Base-by-base conservation (phyloP, 2,113 vertebrate genomes). In the Antennarius striatus region DNA sequence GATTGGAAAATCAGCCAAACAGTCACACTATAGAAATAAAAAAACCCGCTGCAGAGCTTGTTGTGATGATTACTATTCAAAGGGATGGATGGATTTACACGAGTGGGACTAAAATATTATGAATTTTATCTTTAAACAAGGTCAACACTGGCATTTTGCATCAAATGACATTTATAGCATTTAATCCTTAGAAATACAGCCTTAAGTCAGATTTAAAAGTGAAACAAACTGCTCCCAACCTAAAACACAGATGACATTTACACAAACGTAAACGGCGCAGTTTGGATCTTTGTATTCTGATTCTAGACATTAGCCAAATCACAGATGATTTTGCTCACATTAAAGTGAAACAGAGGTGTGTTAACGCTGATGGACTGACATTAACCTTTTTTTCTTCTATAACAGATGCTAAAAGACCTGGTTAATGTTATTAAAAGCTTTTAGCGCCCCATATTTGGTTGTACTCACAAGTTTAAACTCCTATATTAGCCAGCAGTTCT, bases 81-180 rank as follows among this genome's bases (percentile, higher is more conserved):
- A 64, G 30, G 10, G 0, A 72, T 58, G 40, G 4, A 40, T 0
- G 7, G 46, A 70, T 74, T 66, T 63, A 30, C 55, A 71, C 16
- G 51, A 51, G 2, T 8, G 2, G 28, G 13, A 68, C 4, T 58
- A 14, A 73, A 65, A 59, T 73, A 78, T 75, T 78, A 58, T 17
- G 16, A 75, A 65, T 63, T 71, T 67, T 81, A 47, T 48, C 30
- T 77, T 77, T 71, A 56, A 75, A 70, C 22, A 69, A 80, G 84
- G 73, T 86, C 80, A 71, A 74, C 63, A 4, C 11, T 88, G 88
- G 62, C 83, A 88, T 89, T 88, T 88, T 40, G 56, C 73, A 82
- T 60, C 46, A 58, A 79, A 73, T 80, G 86, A 80, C 84, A 89
- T 85, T 86, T 83, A 72, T 42, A 66, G 32, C 3, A 60, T 67